Evolutionary conservation across 2,888 invertebrate genomes (phyloP), one percentile per base, ranked within the genome.

Genomic region (Nomada ferruginata): DNA sequence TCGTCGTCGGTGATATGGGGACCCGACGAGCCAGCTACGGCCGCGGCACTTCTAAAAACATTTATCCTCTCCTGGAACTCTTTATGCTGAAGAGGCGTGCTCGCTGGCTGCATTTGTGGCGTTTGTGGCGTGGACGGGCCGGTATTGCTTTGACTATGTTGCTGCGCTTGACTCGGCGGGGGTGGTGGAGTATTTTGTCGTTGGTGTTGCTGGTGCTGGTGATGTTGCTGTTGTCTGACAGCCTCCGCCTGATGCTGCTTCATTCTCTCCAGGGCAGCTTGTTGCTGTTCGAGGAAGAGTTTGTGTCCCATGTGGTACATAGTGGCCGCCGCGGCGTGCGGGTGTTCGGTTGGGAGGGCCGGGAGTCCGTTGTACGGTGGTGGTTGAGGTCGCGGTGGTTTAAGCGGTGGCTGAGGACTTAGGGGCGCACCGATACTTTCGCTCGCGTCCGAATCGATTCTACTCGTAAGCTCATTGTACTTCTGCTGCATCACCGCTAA

Each of bases 401-500:
- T 94, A 65, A 94, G 93, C 86, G 95, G 89, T 84, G 95, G 95
- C 89, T 93, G 94, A 90, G 91, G 94, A 91, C 91, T 94, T 90
- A 91, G 82, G 42, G 93, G 93, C 50, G 92, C 85, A 91, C 94
- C 84, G 95, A 95, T 84, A 95, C 94, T 83, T 95, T 96, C 90
- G 94, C 94, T 89, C 93, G 94, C 87, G 94, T 95, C 90, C 94
- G 94, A 91, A 93, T 97, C 97, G 95, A 97, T 97, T 88, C 97
- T 95, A 91, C 97, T 97, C 93, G 97, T 97, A 90, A 98, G 94
- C 94, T 98, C 97, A 92, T 97, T 96, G 94, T 98, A 98, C 93
- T 98, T 97, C 92, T 98, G 97, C 94, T 97, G 98, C 97, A 98
- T 98, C 93, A 97, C 97, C 15, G 97, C 97, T 79, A 98, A 94